These are phyloP conservation scores for Aphis gossypii DNA, from an alignment of 1,140 invertebrate genomes.

Conservation along the genomic window DNA sequence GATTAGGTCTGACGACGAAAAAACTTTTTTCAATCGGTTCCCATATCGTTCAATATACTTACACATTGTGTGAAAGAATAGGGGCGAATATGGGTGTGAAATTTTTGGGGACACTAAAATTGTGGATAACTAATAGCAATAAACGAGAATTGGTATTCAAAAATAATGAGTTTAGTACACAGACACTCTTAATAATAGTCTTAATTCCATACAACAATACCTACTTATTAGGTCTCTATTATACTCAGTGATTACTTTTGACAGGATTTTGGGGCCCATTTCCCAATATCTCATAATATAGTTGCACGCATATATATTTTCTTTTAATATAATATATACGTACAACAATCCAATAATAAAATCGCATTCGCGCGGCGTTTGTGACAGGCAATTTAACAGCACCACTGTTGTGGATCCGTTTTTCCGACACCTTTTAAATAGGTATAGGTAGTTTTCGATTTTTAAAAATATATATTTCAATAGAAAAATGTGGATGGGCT, in stretches of 20 bases:
- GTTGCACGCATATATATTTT: not conserved
- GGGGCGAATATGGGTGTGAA: not conserved
- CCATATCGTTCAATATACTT: not conserved
- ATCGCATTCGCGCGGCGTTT: too few relatives aligned
- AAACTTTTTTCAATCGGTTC: constrained; percentile 30
- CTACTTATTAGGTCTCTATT: not conserved
- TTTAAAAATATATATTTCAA: too few relatives aligned
- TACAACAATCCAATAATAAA: too few relatives aligned
- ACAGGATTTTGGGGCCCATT: not conserved
- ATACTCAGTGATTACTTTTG: not conserved
- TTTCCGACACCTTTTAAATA: too few relatives aligned
- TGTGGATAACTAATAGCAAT: not conserved
- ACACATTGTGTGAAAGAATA: not conserved
- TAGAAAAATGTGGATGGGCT: too few relatives aligned
- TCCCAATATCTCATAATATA: not conserved
- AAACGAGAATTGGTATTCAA: not conserved
- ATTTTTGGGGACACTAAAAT: not conserved
- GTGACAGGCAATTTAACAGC: too few relatives aligned
- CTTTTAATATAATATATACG: too few relatives aligned
- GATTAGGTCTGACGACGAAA: constrained; percentile 13
- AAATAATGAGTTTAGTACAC: not conserved
- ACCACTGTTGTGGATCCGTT: too few relatives aligned
- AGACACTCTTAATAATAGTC: not conserved
- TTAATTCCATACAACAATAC: not conserved
- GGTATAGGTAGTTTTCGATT: too few relatives aligned